Percentiles rank a stretch among this genome's conserved stretches.
phyloP scores from a whole-genome alignment of 2,888 invertebrate genomes.

The Zootermopsis nevadensis region DNA sequence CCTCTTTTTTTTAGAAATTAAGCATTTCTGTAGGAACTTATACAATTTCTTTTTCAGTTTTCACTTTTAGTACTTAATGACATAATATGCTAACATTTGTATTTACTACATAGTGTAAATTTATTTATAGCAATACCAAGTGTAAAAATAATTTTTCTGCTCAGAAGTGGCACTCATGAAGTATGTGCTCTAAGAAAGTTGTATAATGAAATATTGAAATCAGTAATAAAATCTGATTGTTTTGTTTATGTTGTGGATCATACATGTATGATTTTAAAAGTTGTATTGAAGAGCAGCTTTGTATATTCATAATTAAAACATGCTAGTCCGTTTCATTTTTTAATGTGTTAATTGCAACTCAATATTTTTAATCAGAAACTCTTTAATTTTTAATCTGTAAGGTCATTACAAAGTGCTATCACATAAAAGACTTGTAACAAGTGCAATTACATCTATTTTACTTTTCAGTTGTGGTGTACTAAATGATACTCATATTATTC shows the following conservation, averaged over 20 bases:
- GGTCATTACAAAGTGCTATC: too few relatives aligned
- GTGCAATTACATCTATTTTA: too few relatives aligned
- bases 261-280: constrained; percentile 1
- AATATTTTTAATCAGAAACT: not conserved
- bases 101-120: constrained; percentile 1
- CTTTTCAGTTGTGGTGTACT: too few relatives aligned
- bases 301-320: constrained; percentile 9
- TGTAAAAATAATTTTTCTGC: not conserved
- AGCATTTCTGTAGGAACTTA: not conserved
- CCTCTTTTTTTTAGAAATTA: not conserved
- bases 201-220: not conserved
- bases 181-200: not conserved
- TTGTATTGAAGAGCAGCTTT: constrained; percentile 19
- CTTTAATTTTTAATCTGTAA: too few relatives aligned
- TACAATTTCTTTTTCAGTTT: not conserved
- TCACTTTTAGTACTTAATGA: not conserved
- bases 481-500: too few relatives aligned
- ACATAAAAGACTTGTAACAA: too few relatives aligned
- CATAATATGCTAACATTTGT: not conserved
- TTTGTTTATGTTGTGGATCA: constrained; percentile 1
- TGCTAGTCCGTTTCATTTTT: constrained; percentile 8
- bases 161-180: not conserved
- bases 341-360: not conserved
- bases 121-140: not conserved
- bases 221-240: not conserved